A percentile compares a stretch with the other conserved stretches of the same genome.
Conservation (phyloP, 1,140 invertebrate species). For the Hylaeus volcanicus region DNA sequence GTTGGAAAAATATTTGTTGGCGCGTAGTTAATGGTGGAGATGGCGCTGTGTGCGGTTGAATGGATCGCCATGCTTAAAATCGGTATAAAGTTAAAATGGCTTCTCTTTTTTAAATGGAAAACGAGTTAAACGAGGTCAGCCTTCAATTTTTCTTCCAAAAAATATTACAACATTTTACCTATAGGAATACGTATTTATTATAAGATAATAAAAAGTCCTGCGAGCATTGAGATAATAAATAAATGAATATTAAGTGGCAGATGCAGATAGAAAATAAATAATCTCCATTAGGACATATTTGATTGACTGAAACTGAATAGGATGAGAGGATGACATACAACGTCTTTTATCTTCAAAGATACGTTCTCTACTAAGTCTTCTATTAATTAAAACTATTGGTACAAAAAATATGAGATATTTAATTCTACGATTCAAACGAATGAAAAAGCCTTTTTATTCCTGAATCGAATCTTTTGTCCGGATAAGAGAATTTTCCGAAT, state of each 20-base stretch:
- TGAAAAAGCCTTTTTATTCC: not conserved
- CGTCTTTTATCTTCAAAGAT: not conserved
- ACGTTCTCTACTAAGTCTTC: no score
- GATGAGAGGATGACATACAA: not conserved
- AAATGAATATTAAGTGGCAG: not conserved
- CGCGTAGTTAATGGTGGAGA: no score
- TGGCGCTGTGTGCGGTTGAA: no score
- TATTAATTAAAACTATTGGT: not conserved
- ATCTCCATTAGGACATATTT: conserved; percentile 15
- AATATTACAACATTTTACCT: no score
- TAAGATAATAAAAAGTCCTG: not conserved
- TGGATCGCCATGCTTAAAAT: no score
- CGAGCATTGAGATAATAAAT: not conserved
- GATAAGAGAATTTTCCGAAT: no score
- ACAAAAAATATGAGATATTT: not conserved
- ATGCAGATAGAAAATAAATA: not conserved
- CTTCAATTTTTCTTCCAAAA: no score
- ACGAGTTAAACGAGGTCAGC: no score
- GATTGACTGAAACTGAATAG: not conserved
- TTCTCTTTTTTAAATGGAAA: no score
- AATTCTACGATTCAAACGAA: not conserved
- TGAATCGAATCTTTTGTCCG: no score
- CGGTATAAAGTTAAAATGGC: no score
- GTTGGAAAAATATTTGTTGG: no score
- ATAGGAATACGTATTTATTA: not conserved